phyloP scores from a whole-genome alignment of 2,113 vertebrate genomes.

The Puma concolor region DNA sequence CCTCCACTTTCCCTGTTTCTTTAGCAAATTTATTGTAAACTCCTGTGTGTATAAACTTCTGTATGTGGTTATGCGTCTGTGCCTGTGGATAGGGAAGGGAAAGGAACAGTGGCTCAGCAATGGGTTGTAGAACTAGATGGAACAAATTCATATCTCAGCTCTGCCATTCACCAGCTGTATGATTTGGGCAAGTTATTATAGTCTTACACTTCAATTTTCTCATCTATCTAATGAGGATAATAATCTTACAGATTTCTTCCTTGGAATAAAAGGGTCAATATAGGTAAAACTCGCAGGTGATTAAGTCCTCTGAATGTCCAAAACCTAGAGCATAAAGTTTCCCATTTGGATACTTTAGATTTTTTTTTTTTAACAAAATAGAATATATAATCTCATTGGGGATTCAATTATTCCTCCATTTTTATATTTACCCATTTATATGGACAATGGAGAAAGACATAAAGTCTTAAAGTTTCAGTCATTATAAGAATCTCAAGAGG shows the following conservation, averaged over 20 bases:
- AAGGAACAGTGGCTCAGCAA: neutral
- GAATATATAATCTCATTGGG: neutral
- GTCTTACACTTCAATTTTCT: neutral
- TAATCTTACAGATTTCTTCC: neutral
- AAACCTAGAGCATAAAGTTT: neutral
- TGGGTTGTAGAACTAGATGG: neutral
- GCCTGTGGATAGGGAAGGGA: fast-evolving
- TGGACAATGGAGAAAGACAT: neutral
- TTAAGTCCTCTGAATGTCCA: neutral
- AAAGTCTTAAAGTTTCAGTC: neutral
- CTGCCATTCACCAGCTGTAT: neutral
- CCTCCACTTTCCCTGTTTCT: neutral
- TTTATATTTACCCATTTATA: neutral
- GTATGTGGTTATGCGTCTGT: neutral
- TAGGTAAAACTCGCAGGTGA: neutral
- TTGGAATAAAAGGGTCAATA: neutral
- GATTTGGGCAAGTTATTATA: neutral
- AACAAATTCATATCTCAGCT: neutral
- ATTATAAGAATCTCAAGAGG: neutral
- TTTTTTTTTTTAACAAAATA: neutral
- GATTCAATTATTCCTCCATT: neutral
- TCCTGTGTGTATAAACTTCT: neutral
- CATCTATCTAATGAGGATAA: neutral
- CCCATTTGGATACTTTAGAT: neutral
- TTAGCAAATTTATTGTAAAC: neutral